Percentiles rank a stretch among this genome's conserved stretches.
Conservation (phyloP, 2,113 vertebrate species). For the Argyrosomus japonicus region DNA sequence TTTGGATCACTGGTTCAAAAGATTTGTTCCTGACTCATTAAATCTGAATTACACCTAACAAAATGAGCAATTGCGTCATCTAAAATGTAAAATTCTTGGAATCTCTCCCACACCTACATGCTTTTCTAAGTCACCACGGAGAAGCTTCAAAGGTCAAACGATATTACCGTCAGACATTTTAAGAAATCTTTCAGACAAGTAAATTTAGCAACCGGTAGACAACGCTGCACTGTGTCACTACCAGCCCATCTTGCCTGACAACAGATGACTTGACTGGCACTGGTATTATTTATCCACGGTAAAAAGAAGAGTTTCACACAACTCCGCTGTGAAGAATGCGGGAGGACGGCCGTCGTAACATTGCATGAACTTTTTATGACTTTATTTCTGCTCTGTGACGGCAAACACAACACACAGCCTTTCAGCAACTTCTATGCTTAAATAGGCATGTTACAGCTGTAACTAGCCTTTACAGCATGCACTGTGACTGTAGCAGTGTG, state of each 20-base stretch:
- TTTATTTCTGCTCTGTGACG: too few species aligned
- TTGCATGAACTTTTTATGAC: too few species aligned
- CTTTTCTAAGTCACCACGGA: neutral
- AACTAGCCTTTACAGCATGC: too few species aligned
- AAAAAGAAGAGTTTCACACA: too few species aligned
- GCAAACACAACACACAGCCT: too few species aligned
- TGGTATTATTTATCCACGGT: too few species aligned
- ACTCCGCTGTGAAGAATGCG: too few species aligned
- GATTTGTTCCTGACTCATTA: slow-evolving; percentile 6
- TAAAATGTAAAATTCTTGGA: slow-evolving; percentile 10
- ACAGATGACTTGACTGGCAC: neutral
- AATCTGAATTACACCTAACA: slow-evolving; percentile 3
- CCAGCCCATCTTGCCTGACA: neutral
- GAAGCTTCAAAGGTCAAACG: neutral
- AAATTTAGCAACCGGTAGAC: neutral
- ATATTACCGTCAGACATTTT: neutral
- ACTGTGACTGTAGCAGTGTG: too few species aligned
- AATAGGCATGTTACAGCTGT: too few species aligned
- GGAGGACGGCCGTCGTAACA: too few species aligned
- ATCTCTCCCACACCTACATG: neutral
- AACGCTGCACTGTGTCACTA: neutral
- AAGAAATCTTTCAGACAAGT: neutral
- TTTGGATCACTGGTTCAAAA: neutral
- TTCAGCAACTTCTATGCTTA: too few species aligned
- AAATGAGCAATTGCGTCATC: neutral